A percentile compares a stretch with the other conserved stretches of the same genome.
phyloP scores from a whole-genome alignment of 2,113 vertebrate genomes.

The Egretta garzetta region DNA sequence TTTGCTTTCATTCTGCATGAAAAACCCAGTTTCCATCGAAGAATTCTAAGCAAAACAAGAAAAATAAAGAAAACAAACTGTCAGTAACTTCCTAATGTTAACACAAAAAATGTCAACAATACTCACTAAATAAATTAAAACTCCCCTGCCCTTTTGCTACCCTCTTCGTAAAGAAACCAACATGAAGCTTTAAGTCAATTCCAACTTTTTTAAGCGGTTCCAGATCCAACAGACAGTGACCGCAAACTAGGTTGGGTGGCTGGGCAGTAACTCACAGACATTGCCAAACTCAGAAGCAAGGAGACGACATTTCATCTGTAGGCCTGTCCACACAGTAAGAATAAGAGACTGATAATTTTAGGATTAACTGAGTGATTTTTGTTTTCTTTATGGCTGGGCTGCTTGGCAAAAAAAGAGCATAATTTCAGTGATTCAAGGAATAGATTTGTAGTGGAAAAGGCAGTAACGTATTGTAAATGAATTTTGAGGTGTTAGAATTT shows the following conservation, averaged over 20 bases:
- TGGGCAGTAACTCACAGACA: neutral
- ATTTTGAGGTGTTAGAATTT: neutral
- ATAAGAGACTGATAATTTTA: constrained; percentile 5
- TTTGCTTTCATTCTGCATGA: constrained; percentile 1
- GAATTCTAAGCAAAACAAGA: constrained; percentile 32
- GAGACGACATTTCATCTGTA: constrained; percentile 26
- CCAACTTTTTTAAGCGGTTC: constrained; percentile 26
- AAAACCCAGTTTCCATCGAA: neutral
- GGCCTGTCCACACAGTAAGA: neutral
- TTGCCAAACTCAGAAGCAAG: neutral
- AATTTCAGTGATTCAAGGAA: neutral
- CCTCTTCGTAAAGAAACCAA: constrained; percentile 3
- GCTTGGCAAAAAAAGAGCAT: neutral
- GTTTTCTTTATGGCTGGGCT: neutral
- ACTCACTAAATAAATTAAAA: constrained; percentile 52
- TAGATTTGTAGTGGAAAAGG: neutral
- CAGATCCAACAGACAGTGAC: constrained; percentile 38
- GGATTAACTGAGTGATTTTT: neutral
- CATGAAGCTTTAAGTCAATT: neutral
- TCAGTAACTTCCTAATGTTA: constrained; percentile 41
- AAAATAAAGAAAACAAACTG: constrained; percentile 50
- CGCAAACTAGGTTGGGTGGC: constrained; percentile 18
- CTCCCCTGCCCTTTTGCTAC: constrained; percentile 28
- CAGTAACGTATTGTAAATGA: neutral
- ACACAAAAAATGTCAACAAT: constrained; percentile 49